Evolutionary conservation across 2,888 invertebrate genomes (phyloP).

Genomic region (Gandaritis pyraliata): DNA sequence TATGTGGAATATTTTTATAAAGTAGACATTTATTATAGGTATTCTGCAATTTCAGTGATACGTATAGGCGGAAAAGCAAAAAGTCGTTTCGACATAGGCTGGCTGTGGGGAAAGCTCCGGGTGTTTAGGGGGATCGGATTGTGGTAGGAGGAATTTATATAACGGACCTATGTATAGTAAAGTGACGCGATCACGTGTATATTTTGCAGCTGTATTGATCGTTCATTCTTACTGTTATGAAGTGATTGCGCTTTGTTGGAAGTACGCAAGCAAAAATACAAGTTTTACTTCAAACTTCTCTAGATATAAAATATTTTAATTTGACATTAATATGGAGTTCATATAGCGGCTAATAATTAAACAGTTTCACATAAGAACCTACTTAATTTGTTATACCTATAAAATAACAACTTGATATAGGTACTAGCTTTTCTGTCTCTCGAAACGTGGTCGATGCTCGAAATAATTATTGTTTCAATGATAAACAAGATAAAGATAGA

Average conservation of each 20-base stretch:
- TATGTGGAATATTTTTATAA: too few relatives aligned
- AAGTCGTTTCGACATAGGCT: conserved; percentile 73
- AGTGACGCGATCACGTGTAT: conserved; percentile 84
- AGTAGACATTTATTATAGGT: too few relatives aligned
- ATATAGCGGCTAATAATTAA: too few relatives aligned
- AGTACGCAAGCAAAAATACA: not conserved
- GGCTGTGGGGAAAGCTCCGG: conserved; percentile 60
- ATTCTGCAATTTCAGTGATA: conserved; percentile 36
- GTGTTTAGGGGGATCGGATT: conserved; percentile 72
- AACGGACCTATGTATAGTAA: conserved; percentile 49
- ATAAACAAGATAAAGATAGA: too few relatives aligned
- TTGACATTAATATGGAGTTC: too few relatives aligned
- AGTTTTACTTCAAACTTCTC: not conserved
- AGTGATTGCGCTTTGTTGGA: conserved; percentile 51
- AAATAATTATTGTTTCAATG: too few relatives aligned
- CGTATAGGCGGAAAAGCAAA: conserved; percentile 58
- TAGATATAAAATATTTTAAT: too few relatives aligned
- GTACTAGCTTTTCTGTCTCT: too few relatives aligned
- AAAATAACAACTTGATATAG: too few relatives aligned
- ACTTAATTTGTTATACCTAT: too few relatives aligned
- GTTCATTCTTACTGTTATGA: conserved; percentile 69
- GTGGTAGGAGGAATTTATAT: conserved; percentile 79
- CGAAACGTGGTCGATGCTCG: too few relatives aligned
- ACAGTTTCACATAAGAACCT: too few relatives aligned
- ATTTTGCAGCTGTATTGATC: conserved; percentile 84